A percentile compares a stretch with the other conserved stretches of the same genome.
Evolutionary conservation across 2,888 invertebrate genomes (phyloP).

Genomic region (Scaeva pyrastri): DNA sequence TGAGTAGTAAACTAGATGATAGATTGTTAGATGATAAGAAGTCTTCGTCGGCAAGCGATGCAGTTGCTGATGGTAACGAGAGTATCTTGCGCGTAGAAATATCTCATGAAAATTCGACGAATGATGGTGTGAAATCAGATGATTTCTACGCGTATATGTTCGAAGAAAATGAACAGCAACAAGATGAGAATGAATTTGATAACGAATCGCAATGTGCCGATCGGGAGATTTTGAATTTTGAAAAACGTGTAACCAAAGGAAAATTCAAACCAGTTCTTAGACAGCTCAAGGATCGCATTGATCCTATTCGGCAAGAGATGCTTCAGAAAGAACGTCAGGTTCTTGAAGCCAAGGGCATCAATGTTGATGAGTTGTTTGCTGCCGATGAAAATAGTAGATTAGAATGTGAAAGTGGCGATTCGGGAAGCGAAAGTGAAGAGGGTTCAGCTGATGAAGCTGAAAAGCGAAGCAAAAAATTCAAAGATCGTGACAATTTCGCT

Average conservation of each 20-base stretch:
- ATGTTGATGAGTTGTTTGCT: constrained; percentile 81
- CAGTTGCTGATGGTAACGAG: constrained; percentile 77
- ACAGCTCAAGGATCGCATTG: constrained; percentile 82
- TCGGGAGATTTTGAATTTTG: constrained; percentile 81
- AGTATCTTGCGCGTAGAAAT: constrained; percentile 81
- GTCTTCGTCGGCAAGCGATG: constrained; percentile 16
- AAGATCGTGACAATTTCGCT: constrained; percentile 82
- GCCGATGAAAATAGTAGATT: constrained; percentile 41
- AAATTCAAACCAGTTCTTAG: constrained; percentile 83
- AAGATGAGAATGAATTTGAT: constrained; percentile 62
- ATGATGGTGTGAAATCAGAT: constrained; percentile 79
- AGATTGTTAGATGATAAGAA: constrained; percentile 54
- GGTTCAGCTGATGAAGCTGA: constrained; percentile 79
- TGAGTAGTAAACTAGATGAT: constrained; percentile 80
- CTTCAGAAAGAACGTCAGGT: constrained; percentile 82
- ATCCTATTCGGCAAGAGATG: constrained; percentile 83
- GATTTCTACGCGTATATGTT: constrained; percentile 83
- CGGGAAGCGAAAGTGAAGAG: constrained; percentile 74
- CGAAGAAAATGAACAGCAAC: constrained; percentile 79
- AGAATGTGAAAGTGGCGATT: constrained; percentile 7
- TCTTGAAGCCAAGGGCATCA: constrained; percentile 82
- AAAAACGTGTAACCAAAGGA: constrained; percentile 82
- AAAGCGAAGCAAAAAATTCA: constrained; percentile 79
- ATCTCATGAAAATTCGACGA: constrained; percentile 77
- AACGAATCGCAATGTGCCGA: constrained; percentile 77